Conservation (phyloP, 1,140 invertebrate species). For the Halictus rubicundus region DNA sequence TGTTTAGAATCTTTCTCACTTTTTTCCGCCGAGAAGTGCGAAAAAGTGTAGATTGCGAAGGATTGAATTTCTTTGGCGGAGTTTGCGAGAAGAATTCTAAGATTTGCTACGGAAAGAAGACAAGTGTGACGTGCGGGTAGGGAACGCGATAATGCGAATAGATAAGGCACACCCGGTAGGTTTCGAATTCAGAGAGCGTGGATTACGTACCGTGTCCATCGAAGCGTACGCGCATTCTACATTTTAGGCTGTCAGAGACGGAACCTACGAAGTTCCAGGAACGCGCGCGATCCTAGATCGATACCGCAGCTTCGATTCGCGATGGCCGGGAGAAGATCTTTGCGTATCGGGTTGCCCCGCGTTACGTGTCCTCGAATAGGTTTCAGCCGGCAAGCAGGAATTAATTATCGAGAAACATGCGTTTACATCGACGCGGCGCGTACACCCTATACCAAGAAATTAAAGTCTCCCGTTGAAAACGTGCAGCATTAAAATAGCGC, state of each 20-base stretch:
- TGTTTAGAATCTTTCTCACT: too few species aligned
- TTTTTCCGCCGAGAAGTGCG: too few species aligned
- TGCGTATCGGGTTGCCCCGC: constrained; percentile 17
- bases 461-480: constrained; percentile 40
- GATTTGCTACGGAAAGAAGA: too few species aligned
- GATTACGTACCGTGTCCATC: constrained; percentile 42
- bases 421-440: constrained; percentile 48
- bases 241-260: constrained; percentile 53
- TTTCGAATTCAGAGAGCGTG: constrained; percentile 24
- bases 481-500: constrained; percentile 39
- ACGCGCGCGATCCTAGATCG: constrained; percentile 45
- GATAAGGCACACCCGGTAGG: not conserved
- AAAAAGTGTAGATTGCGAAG: too few species aligned
- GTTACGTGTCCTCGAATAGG: constrained; percentile 55
- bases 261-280: constrained; percentile 32
- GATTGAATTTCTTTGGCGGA: too few species aligned
- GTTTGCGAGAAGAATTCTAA: too few species aligned
- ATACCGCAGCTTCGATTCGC: constrained; percentile 56
- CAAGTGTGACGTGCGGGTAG: too few species aligned
- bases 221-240: constrained; percentile 46
- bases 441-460: constrained; percentile 44
- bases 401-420: constrained; percentile 61
- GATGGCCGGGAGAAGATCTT: constrained; percentile 50
- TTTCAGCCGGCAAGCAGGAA: constrained; percentile 51
- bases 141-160: too few species aligned